Conservation (phyloP, 2,888 invertebrate genomes). For the Hyposoter dolosus region DNA sequence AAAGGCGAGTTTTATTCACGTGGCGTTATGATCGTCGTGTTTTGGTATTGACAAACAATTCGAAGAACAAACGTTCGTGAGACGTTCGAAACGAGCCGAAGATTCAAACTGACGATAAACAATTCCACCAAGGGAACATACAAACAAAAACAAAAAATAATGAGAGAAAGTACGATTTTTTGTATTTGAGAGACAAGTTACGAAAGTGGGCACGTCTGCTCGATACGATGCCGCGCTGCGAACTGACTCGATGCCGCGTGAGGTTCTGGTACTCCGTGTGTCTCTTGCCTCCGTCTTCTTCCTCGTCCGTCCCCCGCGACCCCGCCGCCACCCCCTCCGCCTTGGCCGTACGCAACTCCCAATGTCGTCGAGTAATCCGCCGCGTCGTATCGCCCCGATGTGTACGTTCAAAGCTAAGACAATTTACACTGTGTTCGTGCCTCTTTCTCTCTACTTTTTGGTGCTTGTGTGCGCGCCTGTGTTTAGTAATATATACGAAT, state of each 20-base stretch:
- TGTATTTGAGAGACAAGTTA: slow-evolving; percentile 26
- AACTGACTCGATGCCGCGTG: slow-evolving; percentile 80
- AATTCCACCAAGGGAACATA: neutral
- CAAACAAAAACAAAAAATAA: slow-evolving; percentile 15
- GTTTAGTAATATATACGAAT: slow-evolving; percentile 52
- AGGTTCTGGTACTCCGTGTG: slow-evolving; percentile 76
- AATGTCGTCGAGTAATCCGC: slow-evolving; percentile 70
- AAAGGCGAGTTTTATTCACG: neutral
- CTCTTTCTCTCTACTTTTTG: neutral
- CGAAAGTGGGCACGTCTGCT: slow-evolving; percentile 73
- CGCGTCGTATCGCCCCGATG: slow-evolving; percentile 46
- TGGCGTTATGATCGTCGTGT: neutral
- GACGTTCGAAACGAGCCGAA: neutral
- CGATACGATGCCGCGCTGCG: slow-evolving; percentile 77
- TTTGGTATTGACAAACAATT: neutral
- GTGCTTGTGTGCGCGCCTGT: slow-evolving; percentile 9
- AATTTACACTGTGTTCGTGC: slow-evolving; percentile 3
- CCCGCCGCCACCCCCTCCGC: slow-evolving; percentile 72
- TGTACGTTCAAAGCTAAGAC: slow-evolving; percentile 25
- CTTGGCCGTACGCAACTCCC: slow-evolving; percentile 55
- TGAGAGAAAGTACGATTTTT: slow-evolving; percentile 31
- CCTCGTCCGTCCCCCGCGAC: slow-evolving; percentile 19
- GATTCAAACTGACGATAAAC: slow-evolving; percentile 3
- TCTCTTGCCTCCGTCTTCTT: slow-evolving; percentile 66
- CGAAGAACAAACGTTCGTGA: slow-evolving; percentile 5